A percentile compares a stretch with the other conserved stretches of the same genome.
These are phyloP conservation scores for Eciton burchellii DNA, from an alignment of 1,140 invertebrate species.

Conservation along the genomic window DNA sequence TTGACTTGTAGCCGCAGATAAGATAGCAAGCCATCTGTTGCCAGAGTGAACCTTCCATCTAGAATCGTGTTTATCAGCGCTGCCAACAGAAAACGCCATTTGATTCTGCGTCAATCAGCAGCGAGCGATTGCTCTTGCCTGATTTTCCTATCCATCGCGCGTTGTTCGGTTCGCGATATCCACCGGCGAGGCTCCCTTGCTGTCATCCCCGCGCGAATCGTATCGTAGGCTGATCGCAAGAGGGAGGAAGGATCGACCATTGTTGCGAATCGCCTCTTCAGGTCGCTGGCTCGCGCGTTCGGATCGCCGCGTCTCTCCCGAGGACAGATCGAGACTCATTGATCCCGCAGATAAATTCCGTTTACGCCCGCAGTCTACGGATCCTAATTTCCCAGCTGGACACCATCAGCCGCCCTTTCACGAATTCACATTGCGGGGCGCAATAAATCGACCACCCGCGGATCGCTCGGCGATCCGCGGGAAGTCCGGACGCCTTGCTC, in stretches of 20 bases:
- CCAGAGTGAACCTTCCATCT: slow-evolving; percentile 45
- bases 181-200: neutral
- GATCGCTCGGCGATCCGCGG: slow-evolving; percentile 44
- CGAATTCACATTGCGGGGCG: slow-evolving; percentile 62
- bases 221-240: neutral
- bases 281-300: neutral
- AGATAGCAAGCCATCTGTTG: slow-evolving; percentile 60
- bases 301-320: neutral
- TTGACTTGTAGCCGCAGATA: slow-evolving; percentile 64
- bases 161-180: slow-evolving; percentile 29
- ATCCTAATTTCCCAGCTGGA: slow-evolving; percentile 69
- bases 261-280: slow-evolving; percentile 7
- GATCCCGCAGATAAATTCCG: slow-evolving; percentile 70
- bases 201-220: neutral
- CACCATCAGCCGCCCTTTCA: slow-evolving; percentile 56
- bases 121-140: neutral
- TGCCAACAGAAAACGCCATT: slow-evolving; percentile 27
- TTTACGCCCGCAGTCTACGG: slow-evolving; percentile 56
- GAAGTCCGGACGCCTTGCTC: slow-evolving; percentile 3
- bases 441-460: slow-evolving; percentile 72
- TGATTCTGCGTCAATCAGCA: slow-evolving; percentile 18
- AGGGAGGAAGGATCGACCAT: neutral
- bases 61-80: slow-evolving; percentile 40
- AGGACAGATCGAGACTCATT: slow-evolving; percentile 40
- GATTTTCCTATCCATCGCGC: slow-evolving; percentile 40